Evolutionary conservation across 2,888 invertebrate species (phyloP).

Genomic region (Ophonus ardosiacus): DNA sequence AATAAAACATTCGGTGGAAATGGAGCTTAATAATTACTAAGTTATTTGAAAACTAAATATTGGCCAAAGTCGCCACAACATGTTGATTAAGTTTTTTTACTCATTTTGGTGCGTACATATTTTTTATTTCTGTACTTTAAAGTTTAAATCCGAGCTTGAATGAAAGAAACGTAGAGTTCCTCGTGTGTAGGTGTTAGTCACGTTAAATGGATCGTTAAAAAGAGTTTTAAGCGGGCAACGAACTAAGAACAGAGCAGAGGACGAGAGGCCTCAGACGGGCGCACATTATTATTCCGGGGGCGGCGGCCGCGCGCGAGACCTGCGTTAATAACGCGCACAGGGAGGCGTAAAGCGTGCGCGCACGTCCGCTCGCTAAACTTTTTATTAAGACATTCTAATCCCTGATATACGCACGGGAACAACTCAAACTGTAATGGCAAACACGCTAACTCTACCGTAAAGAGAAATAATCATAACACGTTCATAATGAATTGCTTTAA

Average conservation of each 20-base stretch:
- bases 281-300: constrained; percentile 59
- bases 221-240: constrained; percentile 59
- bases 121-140: background rate
- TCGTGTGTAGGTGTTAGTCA: constrained; percentile 17
- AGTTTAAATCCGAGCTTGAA: background rate
- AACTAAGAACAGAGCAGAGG: constrained; percentile 44
- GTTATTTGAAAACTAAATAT: no score
- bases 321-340: constrained; percentile 57
- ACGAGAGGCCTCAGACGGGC: constrained; percentile 9
- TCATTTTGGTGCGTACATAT: background rate
- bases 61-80: no score
- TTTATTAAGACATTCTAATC: constrained; percentile 65
- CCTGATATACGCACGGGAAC: constrained; percentile 58
- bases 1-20: no score
- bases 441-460: background rate
- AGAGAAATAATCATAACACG: background rate
- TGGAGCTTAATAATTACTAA: no score
- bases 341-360: constrained; percentile 5
- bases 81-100: background rate
- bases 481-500: no score
- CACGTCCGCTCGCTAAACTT: constrained; percentile 64
- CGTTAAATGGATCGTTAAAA: constrained; percentile 63
- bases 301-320: constrained; percentile 54
- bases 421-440: background rate
- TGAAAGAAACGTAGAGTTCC: constrained; percentile 25